A percentile compares a stretch with the other conserved stretches of the same genome.
These are phyloP conservation scores for Siphamia tubifer DNA, from an alignment of 2,113 vertebrate species.

Conservation along the genomic window DNA sequence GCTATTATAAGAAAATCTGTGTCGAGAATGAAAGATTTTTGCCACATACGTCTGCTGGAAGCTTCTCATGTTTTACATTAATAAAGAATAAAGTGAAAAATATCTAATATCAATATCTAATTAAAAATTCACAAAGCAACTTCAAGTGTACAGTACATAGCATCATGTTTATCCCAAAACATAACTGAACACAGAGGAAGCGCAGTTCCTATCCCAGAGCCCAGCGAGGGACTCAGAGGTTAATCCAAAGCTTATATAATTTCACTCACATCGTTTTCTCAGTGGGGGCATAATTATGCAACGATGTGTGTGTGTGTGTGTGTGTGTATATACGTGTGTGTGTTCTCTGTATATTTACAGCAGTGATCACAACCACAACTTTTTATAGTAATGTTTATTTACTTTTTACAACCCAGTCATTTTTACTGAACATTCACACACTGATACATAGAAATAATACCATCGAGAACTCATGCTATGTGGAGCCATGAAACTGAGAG, in stretches of 20 bases:
- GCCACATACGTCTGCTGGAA: too few relatives aligned
- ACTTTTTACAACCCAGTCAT: too few relatives aligned
- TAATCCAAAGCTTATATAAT: constrained; percentile 47
- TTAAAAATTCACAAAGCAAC: neutral
- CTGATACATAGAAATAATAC: too few relatives aligned
- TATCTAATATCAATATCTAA: too few relatives aligned
- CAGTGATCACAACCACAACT: neutral
- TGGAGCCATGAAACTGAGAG: too few relatives aligned
- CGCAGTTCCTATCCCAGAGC: neutral
- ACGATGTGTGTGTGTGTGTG: neutral
- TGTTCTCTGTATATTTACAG: neutral
- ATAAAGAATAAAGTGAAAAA: too few relatives aligned
- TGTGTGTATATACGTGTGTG: neutral
- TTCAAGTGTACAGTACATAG: neutral
- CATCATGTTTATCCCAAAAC: neutral
- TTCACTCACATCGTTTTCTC: constrained; percentile 30
- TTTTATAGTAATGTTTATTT: too few relatives aligned
- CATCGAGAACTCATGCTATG: too few relatives aligned
- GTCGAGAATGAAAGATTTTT: neutral
- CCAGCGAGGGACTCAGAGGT: constrained; percentile 36
- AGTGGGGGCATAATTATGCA: constrained; percentile 37
- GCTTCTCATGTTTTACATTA: neutral
- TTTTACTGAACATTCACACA: too few relatives aligned
- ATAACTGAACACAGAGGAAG: neutral
- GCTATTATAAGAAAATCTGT: neutral